Evolutionary conservation across 2,797 vertebrate species (phyloP).

Genomic region (Eidolon dupreanum): DNA sequence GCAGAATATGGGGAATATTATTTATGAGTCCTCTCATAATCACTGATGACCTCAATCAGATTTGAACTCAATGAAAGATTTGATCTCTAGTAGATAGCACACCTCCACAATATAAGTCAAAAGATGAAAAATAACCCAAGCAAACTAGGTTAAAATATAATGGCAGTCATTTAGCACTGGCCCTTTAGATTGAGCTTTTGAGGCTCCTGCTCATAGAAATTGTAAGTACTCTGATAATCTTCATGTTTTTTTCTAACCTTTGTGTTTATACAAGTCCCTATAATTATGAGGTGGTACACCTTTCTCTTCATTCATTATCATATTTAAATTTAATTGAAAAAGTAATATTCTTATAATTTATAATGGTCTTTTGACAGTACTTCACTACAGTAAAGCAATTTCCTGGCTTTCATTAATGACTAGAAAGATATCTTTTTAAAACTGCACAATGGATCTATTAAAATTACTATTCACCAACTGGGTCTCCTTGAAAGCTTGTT

Average conservation of each 20-base stretch:
- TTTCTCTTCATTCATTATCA: constrained; percentile 67
- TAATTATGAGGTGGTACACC: constrained; percentile 50
- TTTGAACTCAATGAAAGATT: constrained; percentile 69
- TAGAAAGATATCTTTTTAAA: constrained; percentile 72
- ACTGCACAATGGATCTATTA: constrained; percentile 75
- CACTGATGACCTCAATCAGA: constrained; percentile 73
- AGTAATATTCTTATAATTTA: constrained; percentile 60
- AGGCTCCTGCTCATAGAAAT: constrained; percentile 22
- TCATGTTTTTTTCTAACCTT: constrained; percentile 32
- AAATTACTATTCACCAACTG: constrained; percentile 76
- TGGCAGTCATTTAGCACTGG: constrained; percentile 36
- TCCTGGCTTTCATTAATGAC: constrained; percentile 72
- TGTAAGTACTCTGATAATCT: constrained; percentile 11
- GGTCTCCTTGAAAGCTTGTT: constrained; percentile 71
- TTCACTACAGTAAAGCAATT: constrained; percentile 70
- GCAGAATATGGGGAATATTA: constrained; percentile 56
- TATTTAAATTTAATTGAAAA: constrained; percentile 80
- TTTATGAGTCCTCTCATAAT: constrained; percentile 65
- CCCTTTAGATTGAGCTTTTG: not conserved
- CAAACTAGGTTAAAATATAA: constrained; percentile 51
- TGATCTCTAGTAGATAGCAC: constrained; percentile 32
- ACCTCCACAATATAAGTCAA: constrained; percentile 58
- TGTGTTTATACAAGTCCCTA: constrained; percentile 53
- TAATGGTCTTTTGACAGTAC: constrained; percentile 73
- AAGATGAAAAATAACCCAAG: constrained; percentile 72